These are phyloP conservation scores for Zosterops hypoxanthus DNA, from an alignment of 2,113 vertebrate species.

Conservation along the genomic window DNA sequence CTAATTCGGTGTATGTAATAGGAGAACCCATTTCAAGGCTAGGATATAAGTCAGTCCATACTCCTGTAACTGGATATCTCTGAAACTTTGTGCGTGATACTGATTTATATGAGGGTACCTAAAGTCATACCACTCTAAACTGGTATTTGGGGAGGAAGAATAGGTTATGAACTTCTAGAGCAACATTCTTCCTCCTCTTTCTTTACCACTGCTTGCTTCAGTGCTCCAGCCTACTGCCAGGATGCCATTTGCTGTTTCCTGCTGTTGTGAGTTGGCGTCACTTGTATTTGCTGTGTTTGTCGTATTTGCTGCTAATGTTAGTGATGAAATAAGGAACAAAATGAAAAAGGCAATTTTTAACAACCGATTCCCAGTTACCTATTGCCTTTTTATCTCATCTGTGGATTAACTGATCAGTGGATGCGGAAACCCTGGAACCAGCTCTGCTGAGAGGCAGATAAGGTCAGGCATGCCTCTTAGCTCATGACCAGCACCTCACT, in stretches of 20 bases:
- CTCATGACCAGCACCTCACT: constrained; percentile 17
- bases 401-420: constrained; percentile 25
- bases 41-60: not conserved
- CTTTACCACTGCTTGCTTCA: not conserved
- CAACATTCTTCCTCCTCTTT: not conserved
- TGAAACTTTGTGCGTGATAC: not conserved
- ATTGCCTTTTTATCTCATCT: not conserved
- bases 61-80: not conserved
- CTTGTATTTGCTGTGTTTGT: not conserved
- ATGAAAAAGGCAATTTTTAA: not conserved
- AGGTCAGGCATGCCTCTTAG: constrained; percentile 18
- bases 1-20: not conserved
- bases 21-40: not conserved
- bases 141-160: not conserved
- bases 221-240: not conserved
- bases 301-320: not conserved
- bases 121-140: not conserved
- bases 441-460: constrained; percentile 36
- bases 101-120: not conserved
- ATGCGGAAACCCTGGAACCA: not conserved
- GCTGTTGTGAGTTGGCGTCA: not conserved
- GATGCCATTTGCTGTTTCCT: constrained; percentile 1
- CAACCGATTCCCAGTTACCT: not conserved
- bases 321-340: not conserved
- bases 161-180: not conserved